These are phyloP conservation scores for Gallinago paraguaiae DNA, from an alignment of 2,113 vertebrate species.

Conservation along the genomic window DNA sequence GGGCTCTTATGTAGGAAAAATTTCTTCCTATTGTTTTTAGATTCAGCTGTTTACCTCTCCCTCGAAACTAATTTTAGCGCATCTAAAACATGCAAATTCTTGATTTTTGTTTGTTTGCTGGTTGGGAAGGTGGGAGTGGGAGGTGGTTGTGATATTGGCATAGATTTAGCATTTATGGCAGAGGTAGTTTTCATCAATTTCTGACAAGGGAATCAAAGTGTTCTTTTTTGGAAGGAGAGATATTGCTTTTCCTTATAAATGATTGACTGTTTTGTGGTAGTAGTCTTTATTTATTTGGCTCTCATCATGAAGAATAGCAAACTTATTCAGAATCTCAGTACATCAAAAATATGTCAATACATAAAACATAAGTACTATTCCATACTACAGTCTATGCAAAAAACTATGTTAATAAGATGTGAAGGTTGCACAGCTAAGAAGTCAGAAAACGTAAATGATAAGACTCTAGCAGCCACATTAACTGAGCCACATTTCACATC, in stretches of 20 bases:
- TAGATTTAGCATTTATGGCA: constrained; percentile 61
- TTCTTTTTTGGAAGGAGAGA: constrained; percentile 65
- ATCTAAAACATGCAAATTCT: neutral
- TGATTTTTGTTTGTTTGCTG: constrained; percentile 38
- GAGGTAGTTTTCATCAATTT: constrained; percentile 68
- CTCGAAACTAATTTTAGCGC: constrained; percentile 36
- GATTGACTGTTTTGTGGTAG: constrained; percentile 71
- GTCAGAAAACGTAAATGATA: constrained; percentile 64
- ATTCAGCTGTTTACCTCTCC: constrained; percentile 19
- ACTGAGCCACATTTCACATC: constrained; percentile 60
- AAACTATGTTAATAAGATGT: constrained; percentile 62
- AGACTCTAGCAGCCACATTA: constrained; percentile 54
- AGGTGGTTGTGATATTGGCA: constrained; percentile 28
- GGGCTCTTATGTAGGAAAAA: neutral
- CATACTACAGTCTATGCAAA: constrained; percentile 52
- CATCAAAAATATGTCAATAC: constrained; percentile 72
- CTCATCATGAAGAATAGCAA: constrained; percentile 67
- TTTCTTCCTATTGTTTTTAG: constrained; percentile 25
- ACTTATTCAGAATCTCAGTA: constrained; percentile 64
- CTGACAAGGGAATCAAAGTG: constrained; percentile 69
- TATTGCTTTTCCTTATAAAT: constrained; percentile 64
- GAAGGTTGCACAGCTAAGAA: constrained; percentile 57
- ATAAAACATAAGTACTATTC: constrained; percentile 70
- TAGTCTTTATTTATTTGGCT: constrained; percentile 74
- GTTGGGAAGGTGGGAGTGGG: constrained; percentile 3